Base-by-base conservation (phyloP, 2,113 vertebrate species). In the Cyrtonyx montezumae region DNA sequence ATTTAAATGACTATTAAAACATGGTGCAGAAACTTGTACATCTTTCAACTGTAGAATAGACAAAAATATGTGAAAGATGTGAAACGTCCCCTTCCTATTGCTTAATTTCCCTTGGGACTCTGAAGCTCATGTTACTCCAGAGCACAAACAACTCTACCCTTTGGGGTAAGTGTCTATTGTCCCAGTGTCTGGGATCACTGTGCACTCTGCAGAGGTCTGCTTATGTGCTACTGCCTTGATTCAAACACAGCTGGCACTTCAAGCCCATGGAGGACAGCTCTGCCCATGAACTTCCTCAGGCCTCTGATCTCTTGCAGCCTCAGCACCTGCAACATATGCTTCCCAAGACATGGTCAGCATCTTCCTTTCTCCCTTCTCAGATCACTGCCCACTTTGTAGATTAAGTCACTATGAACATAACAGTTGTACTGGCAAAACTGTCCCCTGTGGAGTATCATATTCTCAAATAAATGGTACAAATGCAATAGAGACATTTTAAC, bases 391-490 rank as follows among this genome's bases (percentile, higher is more conserved):
- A 34, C 55, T 81, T 30, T 53, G 37, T 10, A 69, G 45, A 51
- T 30, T 26, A 91, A 21, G n/a, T 87, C 56, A 69, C 30, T 48
- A n/a, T 4, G 37, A 87, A 37, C 14, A 34, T 46, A 87, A 1
- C 21, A 5, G 37, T 61, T 25, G 6, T n/a, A 70, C 2, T 30
- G 32, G 21, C 16, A 93, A 76, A 87, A 76, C 4, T 36, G 9
- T 61, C 21, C 21, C 28, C 9, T 70, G 58, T 23, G 61, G 58
- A 87, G 18, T 45, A 51, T 16, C 42, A 76, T 28, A 51, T 3
- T 69, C 18, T 79, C 61, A 79, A 73, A 73, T 8, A 68, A 22
- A 68, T 34, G 13, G 18, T 48, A 93, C 55, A 88, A 80, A 89
- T 20, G 18, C 17, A 94, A 68, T 0, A 70, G 32, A 16, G 13